These are phyloP conservation scores for Zaprionus camerounensis DNA, from an alignment of 1,140 invertebrate species.

Conservation along the genomic window DNA sequence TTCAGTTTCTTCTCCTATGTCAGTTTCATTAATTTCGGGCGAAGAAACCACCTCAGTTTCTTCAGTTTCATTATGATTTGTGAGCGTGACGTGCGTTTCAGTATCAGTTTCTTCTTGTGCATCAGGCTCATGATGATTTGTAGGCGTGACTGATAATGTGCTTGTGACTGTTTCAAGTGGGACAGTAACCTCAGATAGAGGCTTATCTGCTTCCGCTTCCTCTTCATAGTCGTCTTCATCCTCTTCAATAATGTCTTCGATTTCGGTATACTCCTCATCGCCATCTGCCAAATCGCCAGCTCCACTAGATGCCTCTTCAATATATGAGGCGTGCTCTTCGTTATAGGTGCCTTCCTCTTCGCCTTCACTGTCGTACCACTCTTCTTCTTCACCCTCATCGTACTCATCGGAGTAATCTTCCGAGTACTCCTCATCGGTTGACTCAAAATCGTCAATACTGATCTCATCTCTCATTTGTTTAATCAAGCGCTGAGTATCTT, in stretches of 20 bases:
- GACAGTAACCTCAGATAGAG: slow-evolving; percentile 7
- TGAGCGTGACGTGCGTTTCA: slow-evolving; percentile 36
- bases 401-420: slow-evolving; percentile 85
- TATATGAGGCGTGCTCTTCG: slow-evolving; percentile 47
- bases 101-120: slow-evolving; percentile 35
- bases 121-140: slow-evolving; percentile 49
- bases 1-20: slow-evolving; percentile 37
- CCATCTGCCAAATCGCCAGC: slow-evolving; percentile 11
- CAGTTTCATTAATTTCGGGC: slow-evolving; percentile 53
- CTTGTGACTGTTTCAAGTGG: slow-evolving; percentile 54
- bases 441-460: slow-evolving; percentile 86
- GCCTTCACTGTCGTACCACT: slow-evolving; percentile 85
- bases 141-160: slow-evolving; percentile 62
- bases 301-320: slow-evolving; percentile 71
- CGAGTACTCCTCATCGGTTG: slow-evolving; percentile 85
- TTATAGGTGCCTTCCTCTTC: slow-evolving; percentile 79
- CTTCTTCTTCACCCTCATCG: slow-evolving; percentile 84
- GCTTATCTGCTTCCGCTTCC: slow-evolving; percentile 20
- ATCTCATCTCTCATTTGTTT: slow-evolving; percentile 88
- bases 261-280: slow-evolving; percentile 63
- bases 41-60: slow-evolving; percentile 51
- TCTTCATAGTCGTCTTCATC: slow-evolving; percentile 44
- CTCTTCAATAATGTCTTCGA: slow-evolving; percentile 68
- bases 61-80: slow-evolving; percentile 21
- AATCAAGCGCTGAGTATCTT: slow-evolving; percentile 86